Base-by-base conservation (phyloP, 1,140 invertebrate species). In the Phocides pigmalion region DNA sequence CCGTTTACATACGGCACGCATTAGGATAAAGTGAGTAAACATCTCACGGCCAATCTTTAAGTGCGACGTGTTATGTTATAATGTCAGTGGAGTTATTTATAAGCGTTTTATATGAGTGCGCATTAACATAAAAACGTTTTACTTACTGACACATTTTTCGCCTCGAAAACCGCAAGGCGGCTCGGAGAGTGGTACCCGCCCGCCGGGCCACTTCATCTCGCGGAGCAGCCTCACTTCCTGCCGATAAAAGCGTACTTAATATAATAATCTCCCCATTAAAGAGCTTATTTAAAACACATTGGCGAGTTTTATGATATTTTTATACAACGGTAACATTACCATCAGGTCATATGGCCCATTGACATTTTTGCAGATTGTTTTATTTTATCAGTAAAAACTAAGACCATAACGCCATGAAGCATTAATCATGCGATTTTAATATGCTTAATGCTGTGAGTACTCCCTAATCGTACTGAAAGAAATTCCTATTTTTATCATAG, bases 131-230 rank as follows among this genome's bases (percentile, higher is more conserved):
- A 58, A 47, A 65, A 59, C 32, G 53, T 20, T 65, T 51, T 79
- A 95, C 95, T 94, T 93, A 97, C 96, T 95, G 70, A 96, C 95
- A 77, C 98, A 98, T 91, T 98, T 97, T 91, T 98, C 97, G 41
- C 96, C 97, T 19, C 94, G 92, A 89, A 98, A 99, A 3, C 98
- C 98, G 84, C 98, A 99, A 2, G 91, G 90, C 2, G 98, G 98
- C 76, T 98, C 97, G n/a, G 98, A 97, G n/a, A 97, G 93, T 0
- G 98, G 98, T 15, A 95, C 95, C 39, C 92, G 86, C n/a, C 87
- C 81, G 17, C 93, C 93, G 15, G 96, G 91, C 98, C 98, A 99
- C 61, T 95, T 93, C 62, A 98, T 95, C 11, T 93, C 81, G 19
- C 93, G 92, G 9, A 91, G 93, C 67, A 97, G 84, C 72, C 93